A percentile compares a stretch with the other conserved stretches of the same genome.
These are phyloP conservation scores for Amiota communis DNA, from an alignment of 2,888 invertebrate species.

Conservation along the genomic window DNA sequence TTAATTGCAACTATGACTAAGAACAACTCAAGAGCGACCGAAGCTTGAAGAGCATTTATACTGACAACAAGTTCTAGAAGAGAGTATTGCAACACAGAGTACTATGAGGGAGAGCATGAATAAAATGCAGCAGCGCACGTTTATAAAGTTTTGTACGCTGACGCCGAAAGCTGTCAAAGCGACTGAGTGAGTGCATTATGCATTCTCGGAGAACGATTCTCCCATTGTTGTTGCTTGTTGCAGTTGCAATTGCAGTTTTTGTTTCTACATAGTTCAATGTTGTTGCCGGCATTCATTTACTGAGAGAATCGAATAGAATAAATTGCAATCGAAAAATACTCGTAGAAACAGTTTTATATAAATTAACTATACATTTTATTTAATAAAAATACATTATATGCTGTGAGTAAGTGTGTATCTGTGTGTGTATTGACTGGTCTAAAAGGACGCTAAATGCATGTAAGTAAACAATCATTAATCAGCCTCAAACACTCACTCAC, in stretches of 20 bases:
- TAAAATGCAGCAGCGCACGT: slow-evolving; percentile 55
- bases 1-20: neutral
- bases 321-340: too few species aligned
- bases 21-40: slow-evolving; percentile 15
- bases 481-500: slow-evolving; percentile 30
- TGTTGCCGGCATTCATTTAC: too few species aligned
- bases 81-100: neutral
- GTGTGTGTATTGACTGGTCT: neutral
- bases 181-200: too few species aligned
- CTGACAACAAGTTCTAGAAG: too few species aligned
- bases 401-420: slow-evolving; percentile 33
- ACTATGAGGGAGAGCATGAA: slow-evolving; percentile 40
- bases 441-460: slow-evolving; percentile 17
- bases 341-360: neutral
- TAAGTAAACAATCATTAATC: slow-evolving; percentile 10
- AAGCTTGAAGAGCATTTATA: neutral
- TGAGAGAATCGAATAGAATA: too few species aligned
- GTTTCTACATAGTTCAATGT: too few species aligned
- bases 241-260: too few species aligned
- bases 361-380: too few species aligned
- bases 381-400: too few species aligned
- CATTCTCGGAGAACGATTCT: too few species aligned
- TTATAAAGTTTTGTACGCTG: slow-evolving; percentile 52
- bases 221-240: too few species aligned
- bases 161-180: neutral